Conservation (phyloP, 2,797 vertebrate species). For the Florisuga fusca region DNA sequence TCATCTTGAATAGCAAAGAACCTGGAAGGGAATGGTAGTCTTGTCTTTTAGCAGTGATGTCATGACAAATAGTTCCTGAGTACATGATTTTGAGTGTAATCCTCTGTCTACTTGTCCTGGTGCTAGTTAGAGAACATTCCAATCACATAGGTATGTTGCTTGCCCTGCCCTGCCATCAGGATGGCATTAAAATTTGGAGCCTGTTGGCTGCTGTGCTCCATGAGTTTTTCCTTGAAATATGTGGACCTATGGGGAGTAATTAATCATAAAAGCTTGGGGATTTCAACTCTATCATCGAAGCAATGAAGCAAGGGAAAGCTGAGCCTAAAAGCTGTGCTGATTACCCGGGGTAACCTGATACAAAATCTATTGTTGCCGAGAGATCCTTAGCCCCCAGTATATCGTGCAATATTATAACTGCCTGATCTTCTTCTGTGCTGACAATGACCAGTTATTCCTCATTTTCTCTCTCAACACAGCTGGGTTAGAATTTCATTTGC, state of each 20-base stretch:
- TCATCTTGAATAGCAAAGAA: neutral
- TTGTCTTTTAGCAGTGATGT: neutral
- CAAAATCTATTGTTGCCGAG: constrained; percentile 92
- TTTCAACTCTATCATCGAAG: constrained; percentile 86
- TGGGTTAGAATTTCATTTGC: constrained; percentile 84
- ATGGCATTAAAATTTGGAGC: constrained; percentile 75
- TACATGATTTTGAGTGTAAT: neutral
- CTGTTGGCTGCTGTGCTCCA: constrained; percentile 53
- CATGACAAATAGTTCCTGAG: neutral
- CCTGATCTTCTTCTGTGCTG: constrained; percentile 78
- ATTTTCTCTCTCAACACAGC: constrained; percentile 79
- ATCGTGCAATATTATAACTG: constrained; percentile 85
- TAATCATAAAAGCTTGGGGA: constrained; percentile 89
- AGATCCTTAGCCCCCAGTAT: constrained; percentile 86
- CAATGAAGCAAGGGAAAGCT: constrained; percentile 88
- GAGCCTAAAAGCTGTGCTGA: constrained; percentile 93
- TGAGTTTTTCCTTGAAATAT: constrained; percentile 81
- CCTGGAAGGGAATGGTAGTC: neutral
- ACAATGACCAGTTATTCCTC: constrained; percentile 82
- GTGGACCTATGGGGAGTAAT: constrained; percentile 86
- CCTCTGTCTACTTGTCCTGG: neutral
- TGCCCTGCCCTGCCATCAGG: constrained; percentile 21
- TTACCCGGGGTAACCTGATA: constrained; percentile 91
- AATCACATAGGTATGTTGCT: neutral
- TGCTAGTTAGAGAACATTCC: neutral